Conservation (phyloP, 2,797 vertebrate species). For the Sebastes oblongus region DNA sequence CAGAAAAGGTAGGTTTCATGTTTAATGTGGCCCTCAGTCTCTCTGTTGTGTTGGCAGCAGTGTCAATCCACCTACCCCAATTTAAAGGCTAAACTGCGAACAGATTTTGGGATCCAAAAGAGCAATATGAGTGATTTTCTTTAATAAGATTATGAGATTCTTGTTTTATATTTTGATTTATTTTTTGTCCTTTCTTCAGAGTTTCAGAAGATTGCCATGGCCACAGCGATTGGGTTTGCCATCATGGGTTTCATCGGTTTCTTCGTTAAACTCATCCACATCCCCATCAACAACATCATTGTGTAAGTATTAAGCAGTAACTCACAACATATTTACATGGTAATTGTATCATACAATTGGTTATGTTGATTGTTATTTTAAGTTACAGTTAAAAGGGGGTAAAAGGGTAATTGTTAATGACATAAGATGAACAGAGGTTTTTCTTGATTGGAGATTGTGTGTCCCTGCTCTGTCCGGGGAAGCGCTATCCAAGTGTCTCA, state of each 20-base stretch:
- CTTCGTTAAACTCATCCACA: slow-evolving; percentile 98
- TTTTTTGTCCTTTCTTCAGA: slow-evolving; percentile 73
- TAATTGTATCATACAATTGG: too few species aligned
- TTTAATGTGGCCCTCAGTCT: neutral
- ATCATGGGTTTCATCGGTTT: slow-evolving; percentile 99
- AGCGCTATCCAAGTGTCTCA: neutral
- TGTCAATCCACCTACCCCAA: too few species aligned
- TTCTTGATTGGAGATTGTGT: neutral
- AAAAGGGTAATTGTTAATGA: fast-evolving
- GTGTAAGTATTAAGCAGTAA: slow-evolving; percentile 87
- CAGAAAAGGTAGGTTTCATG: slow-evolving; percentile 88
- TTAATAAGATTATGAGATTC: fast-evolving
- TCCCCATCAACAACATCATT: slow-evolving; percentile 99
- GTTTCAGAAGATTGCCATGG: slow-evolving; percentile 99
- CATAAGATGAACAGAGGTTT: neutral
- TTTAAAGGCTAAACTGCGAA: neutral
- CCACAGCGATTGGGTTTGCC: slow-evolving; percentile 98
- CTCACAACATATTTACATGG: neutral
- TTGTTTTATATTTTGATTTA: neutral
- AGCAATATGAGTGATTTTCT: fast-evolving
- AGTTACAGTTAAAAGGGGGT: neutral
- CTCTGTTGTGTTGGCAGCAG: neutral
- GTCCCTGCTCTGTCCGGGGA: neutral
- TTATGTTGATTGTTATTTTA: neutral
- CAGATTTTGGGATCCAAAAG: too few species aligned